These are phyloP conservation scores for Zeus faber DNA, from an alignment of 2,113 vertebrate species.

Conservation along the genomic window DNA sequence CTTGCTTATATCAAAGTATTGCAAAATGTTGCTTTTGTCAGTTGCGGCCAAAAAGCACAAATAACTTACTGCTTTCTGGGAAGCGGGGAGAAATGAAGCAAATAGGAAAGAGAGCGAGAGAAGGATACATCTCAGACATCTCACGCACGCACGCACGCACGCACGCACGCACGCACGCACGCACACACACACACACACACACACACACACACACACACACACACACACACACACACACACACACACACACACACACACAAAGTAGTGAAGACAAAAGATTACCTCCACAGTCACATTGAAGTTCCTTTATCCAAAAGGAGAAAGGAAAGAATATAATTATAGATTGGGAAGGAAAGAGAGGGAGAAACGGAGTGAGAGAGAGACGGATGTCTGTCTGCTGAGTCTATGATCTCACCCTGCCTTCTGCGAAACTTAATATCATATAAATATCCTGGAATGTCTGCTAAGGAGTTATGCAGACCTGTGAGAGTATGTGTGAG, in stretches of 20 bases:
- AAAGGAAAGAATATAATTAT: conserved; percentile 14
- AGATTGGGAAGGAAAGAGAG: conserved; percentile 16
- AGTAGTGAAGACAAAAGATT: conserved; percentile 16
- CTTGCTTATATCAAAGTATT: too few relatives aligned
- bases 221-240: neutral
- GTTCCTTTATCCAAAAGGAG: conserved; percentile 19
- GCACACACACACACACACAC: conserved; percentile 4
- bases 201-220: neutral
- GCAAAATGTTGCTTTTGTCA: too few relatives aligned
- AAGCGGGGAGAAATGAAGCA: too few relatives aligned
- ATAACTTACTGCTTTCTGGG: too few relatives aligned
- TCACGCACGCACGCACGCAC: neutral
- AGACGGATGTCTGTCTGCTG: conserved; percentile 33
- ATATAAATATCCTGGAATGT: conserved; percentile 59
- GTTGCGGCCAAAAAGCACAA: too few relatives aligned
- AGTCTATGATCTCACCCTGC: conserved; percentile 57
- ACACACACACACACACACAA: neutral
- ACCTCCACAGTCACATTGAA: conserved; percentile 10
- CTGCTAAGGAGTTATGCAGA: conserved; percentile 50
- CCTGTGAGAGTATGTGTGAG: conserved; percentile 16
- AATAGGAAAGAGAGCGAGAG: too few relatives aligned
- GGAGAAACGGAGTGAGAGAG: too few relatives aligned
- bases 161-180: conserved; percentile 2
- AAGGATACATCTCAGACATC: too few relatives aligned
- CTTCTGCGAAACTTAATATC: conserved; percentile 63